phyloP scores from a whole-genome alignment of 2,113 vertebrate species.

The Apeltes quadracus region DNA sequence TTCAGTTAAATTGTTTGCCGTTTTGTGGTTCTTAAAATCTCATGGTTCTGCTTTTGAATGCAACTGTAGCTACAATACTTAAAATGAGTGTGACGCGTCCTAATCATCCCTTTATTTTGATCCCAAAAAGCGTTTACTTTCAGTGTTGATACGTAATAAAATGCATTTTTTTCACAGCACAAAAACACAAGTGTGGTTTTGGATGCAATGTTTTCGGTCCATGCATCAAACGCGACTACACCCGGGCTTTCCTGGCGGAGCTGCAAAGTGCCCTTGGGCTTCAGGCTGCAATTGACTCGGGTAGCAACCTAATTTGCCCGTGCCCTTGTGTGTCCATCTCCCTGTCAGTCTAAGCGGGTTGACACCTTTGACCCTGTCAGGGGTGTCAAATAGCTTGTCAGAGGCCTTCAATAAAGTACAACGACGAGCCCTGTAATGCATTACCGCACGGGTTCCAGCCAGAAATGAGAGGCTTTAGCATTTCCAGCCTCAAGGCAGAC shows the following conservation, averaged over 20 bases:
- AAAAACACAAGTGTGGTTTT: background rate
- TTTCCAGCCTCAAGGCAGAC: conserved; percentile 87
- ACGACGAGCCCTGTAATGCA: conserved; percentile 84
- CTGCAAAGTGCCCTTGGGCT: conserved; percentile 28
- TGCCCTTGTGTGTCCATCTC: conserved; percentile 68
- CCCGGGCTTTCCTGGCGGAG: conserved; percentile 21
- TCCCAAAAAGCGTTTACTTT: no score
- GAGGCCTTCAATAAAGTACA: conserved; percentile 85
- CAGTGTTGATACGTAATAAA: background rate
- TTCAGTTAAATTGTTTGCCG: conserved; percentile 65
- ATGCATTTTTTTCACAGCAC: background rate
- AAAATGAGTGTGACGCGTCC: no score
- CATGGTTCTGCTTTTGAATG: conserved; percentile 20
- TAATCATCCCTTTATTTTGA: no score
- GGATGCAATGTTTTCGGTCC: conserved; percentile 19
- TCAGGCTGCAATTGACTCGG: conserved; percentile 63
- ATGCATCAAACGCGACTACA: conserved; percentile 29
- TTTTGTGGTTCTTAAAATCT: conserved; percentile 47
- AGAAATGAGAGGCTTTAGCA: conserved; percentile 80
- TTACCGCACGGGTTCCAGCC: conserved; percentile 81
- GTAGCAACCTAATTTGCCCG: conserved; percentile 62
- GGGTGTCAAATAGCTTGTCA: conserved; percentile 86
- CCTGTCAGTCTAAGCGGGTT: conserved; percentile 67
- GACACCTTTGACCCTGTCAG: conserved; percentile 78
- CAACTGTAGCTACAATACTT: conserved; percentile 8